A percentile compares a stretch with the other conserved stretches of the same genome.
phyloP scores from a whole-genome alignment of 2,113 vertebrate genomes.

The Machaerirhynchus nigripectus region DNA sequence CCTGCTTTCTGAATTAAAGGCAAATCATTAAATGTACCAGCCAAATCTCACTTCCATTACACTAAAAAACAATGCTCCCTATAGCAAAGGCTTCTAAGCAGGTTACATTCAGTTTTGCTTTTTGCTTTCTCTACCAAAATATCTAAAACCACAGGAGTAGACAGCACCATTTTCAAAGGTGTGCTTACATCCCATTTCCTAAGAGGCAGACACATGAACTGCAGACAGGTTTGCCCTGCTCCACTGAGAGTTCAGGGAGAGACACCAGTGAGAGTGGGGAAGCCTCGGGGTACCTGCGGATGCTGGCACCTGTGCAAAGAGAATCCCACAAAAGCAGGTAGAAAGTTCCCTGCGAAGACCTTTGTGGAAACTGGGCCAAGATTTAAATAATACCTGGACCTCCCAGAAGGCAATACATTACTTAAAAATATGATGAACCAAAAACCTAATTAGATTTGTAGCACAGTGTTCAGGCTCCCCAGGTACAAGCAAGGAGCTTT shows the following conservation, averaged over 20 bases:
- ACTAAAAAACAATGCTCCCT: background rate
- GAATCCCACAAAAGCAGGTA: background rate
- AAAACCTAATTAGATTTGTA: background rate
- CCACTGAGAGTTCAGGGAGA: background rate
- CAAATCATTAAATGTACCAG: background rate
- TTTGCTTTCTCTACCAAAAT: background rate
- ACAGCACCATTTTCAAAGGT: background rate
- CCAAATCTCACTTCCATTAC: background rate
- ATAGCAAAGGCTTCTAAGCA: background rate
- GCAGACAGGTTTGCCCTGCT: background rate
- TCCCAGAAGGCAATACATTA: background rate
- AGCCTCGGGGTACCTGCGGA: fast-evolving
- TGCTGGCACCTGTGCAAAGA: background rate
- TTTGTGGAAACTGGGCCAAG: background rate
- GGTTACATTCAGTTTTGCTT: background rate
- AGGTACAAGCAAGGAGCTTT: background rate
- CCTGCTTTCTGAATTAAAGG: background rate
- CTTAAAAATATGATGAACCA: background rate
- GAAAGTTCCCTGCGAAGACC: background rate
- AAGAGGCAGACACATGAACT: background rate
- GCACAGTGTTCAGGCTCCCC: background rate
- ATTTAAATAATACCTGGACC: background rate
- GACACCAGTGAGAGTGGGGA: fast-evolving
- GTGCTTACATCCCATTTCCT: background rate
- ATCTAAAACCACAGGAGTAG: background rate